Conservation (phyloP, 2,888 invertebrate genomes). For the Camponotus fellah region DNA sequence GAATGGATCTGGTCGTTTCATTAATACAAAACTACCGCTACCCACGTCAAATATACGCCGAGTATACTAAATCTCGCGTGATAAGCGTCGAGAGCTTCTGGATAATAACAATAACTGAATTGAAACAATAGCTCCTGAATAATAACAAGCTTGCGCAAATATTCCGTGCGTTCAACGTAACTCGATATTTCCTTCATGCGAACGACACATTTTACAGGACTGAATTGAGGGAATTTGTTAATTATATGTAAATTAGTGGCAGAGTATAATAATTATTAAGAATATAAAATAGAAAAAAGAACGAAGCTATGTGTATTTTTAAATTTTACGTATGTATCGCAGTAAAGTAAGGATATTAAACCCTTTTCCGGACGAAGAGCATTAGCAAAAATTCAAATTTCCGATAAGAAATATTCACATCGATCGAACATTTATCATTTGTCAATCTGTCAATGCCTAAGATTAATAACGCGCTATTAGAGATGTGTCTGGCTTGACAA, state of each 20-base stretch:
- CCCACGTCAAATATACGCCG: not conserved
- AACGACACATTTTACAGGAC: not conserved
- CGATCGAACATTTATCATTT: constrained; percentile 79
- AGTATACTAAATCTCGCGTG: constrained; percentile 11
- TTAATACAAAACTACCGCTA: constrained; percentile 28
- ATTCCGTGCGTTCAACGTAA: not conserved
- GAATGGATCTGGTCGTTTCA: not conserved
- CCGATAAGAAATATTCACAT: constrained; percentile 82
- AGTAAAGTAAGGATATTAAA: constrained; percentile 64
- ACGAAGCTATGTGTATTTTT: not conserved
- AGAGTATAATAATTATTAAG: not conserved
- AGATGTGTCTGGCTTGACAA: not conserved
- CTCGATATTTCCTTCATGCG: constrained; percentile 26
- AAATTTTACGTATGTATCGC: not conserved
- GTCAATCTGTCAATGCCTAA: constrained; percentile 65
- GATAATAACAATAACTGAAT: constrained; percentile 12
- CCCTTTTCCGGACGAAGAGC: constrained; percentile 79
- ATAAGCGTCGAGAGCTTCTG: constrained; percentile 23
- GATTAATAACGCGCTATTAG: constrained; percentile 62
- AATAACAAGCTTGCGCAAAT: constrained; percentile 36
- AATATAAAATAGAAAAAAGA: not conserved
- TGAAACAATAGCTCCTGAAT: not conserved
- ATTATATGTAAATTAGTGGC: not conserved
- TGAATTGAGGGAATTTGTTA: not conserved
- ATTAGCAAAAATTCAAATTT: constrained; percentile 84